phyloP scores from a whole-genome alignment of 2,113 vertebrate genomes.

The Numenius arquata region DNA sequence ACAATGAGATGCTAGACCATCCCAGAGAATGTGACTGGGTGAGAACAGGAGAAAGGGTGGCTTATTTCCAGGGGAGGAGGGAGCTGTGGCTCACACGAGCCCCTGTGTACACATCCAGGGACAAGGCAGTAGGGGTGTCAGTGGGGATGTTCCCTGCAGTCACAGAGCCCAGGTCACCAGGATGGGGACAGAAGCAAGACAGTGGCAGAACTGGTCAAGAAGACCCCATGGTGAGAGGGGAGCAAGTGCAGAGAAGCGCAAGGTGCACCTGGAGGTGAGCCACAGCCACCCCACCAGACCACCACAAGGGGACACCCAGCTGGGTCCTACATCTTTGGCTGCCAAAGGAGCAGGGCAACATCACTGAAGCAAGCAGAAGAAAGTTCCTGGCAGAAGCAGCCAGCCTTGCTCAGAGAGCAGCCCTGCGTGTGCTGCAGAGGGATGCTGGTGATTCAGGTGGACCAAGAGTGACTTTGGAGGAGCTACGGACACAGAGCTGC shows the following conservation, averaged over 20 bases:
- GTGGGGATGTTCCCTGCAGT: rapidly evolving
- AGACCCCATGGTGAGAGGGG: background rate
- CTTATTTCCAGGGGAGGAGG: background rate
- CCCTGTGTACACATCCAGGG: rapidly evolving
- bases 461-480: background rate
- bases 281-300: background rate
- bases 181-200: background rate
- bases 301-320: background rate
- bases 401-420: background rate
- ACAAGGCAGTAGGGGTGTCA: background rate
- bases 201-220: background rate
- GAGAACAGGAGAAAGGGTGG: background rate
- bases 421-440: background rate
- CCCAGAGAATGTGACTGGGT: background rate
- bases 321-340: background rate
- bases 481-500: background rate
- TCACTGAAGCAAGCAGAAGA: background rate
- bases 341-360: background rate
- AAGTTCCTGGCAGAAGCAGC: background rate
- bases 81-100: background rate
- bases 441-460: background rate
- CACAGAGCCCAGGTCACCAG: background rate
- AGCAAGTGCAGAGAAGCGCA: background rate
- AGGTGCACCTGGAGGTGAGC: background rate
- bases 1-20: background rate